Percentiles rank a stretch among this genome's conserved stretches.
phyloP scores from a whole-genome alignment of 2,113 vertebrate genomes.

The Chiloscyllium plagiosum region DNA sequence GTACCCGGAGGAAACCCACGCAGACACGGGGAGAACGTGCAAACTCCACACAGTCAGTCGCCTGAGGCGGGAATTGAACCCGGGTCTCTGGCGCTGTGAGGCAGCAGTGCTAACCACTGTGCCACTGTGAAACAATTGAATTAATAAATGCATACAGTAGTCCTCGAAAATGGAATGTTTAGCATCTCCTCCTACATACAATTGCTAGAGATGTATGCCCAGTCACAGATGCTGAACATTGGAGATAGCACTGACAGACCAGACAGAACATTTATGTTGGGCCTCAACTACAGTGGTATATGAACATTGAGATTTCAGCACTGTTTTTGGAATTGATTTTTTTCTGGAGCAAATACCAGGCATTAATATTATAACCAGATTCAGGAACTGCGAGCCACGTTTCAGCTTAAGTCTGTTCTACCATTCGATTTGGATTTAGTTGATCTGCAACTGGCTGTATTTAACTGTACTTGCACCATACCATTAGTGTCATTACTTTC shows the following conservation, averaged over 20 bases:
- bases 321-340: not conserved
- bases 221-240: not conserved
- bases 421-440: not conserved
- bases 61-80: too few species aligned
- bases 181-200: not conserved
- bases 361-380: not conserved
- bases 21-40: too few species aligned
- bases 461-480: not conserved
- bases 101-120: too few species aligned
- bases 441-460: too few species aligned
- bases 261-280: not conserved
- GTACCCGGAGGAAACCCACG: too few species aligned
- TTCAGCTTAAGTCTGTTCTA: not conserved
- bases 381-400: not conserved
- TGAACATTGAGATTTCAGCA: not conserved
- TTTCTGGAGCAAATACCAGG: not conserved
- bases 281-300: not conserved
- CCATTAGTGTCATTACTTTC: not conserved
- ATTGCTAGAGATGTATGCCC: not conserved
- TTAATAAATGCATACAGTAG: not conserved
- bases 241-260: too few species aligned
- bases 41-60: too few species aligned
- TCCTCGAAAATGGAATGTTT: not conserved
- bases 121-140: not conserved
- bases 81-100: too few species aligned